phyloP scores from a whole-genome alignment of 2,113 vertebrate species.

The Neolamprologus caudopunctatus region DNA sequence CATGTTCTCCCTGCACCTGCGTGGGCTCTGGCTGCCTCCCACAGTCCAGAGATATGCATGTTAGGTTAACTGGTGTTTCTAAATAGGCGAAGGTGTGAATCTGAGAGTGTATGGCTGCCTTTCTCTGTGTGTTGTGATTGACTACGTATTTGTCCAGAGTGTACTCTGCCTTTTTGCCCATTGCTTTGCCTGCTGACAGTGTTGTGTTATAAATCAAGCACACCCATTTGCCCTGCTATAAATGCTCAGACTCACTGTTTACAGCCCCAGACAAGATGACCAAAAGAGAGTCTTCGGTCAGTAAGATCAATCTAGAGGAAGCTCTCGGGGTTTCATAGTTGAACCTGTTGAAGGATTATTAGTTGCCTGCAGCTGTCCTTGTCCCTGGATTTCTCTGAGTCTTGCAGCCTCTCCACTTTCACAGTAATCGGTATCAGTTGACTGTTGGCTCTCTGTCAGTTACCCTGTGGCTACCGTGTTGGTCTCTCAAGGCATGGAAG shows the following conservation, averaged over 20 bases:
- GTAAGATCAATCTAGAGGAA: background rate
- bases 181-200: background rate
- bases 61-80: background rate
- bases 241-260: background rate
- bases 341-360: background rate
- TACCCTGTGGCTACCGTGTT: background rate
- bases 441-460: background rate
- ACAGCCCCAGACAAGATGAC: background rate
- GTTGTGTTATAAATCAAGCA: background rate
- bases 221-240: background rate
- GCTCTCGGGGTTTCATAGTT: background rate
- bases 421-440: background rate
- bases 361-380: background rate
- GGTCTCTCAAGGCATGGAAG: background rate
- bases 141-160: background rate
- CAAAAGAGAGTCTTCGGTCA: background rate
- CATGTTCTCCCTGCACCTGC: background rate
- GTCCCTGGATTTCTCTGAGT: background rate
- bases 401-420: background rate
- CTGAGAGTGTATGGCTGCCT: background rate
- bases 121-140: background rate
- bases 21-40: background rate
- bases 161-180: background rate
- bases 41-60: background rate
- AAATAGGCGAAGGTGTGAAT: background rate